Evolutionary conservation across 2,113 vertebrate species (phyloP).

Genomic region (Orthonyx spaldingii): DNA sequence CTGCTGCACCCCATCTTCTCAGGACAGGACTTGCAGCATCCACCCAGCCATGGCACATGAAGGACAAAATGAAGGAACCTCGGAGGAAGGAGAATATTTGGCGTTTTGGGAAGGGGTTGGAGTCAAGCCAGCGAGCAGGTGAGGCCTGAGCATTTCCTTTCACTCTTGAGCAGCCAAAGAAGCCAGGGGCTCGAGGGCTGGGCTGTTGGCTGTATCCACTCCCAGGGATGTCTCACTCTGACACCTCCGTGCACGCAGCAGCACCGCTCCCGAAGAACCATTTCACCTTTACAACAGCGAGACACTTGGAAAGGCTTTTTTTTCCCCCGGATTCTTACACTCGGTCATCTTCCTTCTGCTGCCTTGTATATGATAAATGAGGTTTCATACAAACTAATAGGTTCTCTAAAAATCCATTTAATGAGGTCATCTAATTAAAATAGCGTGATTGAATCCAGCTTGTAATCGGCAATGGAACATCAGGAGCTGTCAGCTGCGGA

Average conservation of each 20-base stretch:
- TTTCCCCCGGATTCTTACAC: neutral
- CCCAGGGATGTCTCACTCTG: slow-evolving; percentile 11
- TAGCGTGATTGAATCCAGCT: neutral
- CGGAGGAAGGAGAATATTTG: neutral
- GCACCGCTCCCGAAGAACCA: neutral
- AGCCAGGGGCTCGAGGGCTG: slow-evolving; percentile 31
- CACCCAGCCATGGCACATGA: slow-evolving; percentile 96
- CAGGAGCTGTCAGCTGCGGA: neutral
- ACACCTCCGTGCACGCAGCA: neutral
- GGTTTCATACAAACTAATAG: neutral
- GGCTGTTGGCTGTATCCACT: neutral
- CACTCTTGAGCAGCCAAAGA: slow-evolving; percentile 64
- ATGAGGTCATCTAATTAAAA: slow-evolving; percentile 27
- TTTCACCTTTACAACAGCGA: neutral
- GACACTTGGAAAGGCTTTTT: neutral
- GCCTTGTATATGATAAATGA: neutral
- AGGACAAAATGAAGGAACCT: neutral
- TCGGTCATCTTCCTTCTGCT: slow-evolving; percentile 8
- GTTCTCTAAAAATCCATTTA: neutral
- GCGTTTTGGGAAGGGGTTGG: neutral
- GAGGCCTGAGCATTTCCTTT: slow-evolving; percentile 47
- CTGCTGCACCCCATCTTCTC: slow-evolving; percentile 98
- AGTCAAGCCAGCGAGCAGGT: neutral
- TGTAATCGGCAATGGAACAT: fast-evolving
- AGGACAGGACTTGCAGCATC: slow-evolving; percentile 98